Conservation (phyloP, 35 echinoderm and acorn worm genomes). For the Acanthaster planci region DNA sequence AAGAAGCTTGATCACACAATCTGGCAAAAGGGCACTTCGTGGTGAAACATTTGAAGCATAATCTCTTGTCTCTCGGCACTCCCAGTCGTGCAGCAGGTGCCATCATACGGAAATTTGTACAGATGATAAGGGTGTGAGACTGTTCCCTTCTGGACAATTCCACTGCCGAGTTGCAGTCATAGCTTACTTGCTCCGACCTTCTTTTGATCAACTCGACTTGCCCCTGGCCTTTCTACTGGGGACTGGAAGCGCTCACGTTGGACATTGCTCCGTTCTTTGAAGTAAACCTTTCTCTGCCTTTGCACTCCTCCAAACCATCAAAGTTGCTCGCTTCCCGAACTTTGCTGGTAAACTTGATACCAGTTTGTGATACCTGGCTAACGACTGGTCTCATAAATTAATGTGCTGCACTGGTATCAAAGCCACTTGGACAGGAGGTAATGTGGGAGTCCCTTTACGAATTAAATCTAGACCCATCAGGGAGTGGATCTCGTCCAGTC, state of each 20-base stretch:
- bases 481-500: too few species aligned
- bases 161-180: too few species aligned
- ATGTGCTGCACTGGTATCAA: too few species aligned
- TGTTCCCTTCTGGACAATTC: not conserved
- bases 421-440: too few species aligned
- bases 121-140: not conserved
- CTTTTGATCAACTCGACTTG: not conserved
- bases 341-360: too few species aligned
- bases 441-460: too few species aligned
- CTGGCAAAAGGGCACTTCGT: not conserved
- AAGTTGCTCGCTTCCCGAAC: not conserved
- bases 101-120: not conserved
- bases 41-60: not conserved
- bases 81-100: not conserved
- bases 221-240: not conserved
- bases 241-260: not conserved
- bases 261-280: not conserved
- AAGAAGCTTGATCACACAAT: not conserved
- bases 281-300: not conserved
- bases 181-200: not conserved
- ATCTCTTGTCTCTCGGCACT: not conserved
- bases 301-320: not conserved
- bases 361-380: too few species aligned
- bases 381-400: too few species aligned
- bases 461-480: too few species aligned